Evolutionary conservation across 1,140 invertebrate species (phyloP).

Genomic region (Pollicipes pollicipes): DNA sequence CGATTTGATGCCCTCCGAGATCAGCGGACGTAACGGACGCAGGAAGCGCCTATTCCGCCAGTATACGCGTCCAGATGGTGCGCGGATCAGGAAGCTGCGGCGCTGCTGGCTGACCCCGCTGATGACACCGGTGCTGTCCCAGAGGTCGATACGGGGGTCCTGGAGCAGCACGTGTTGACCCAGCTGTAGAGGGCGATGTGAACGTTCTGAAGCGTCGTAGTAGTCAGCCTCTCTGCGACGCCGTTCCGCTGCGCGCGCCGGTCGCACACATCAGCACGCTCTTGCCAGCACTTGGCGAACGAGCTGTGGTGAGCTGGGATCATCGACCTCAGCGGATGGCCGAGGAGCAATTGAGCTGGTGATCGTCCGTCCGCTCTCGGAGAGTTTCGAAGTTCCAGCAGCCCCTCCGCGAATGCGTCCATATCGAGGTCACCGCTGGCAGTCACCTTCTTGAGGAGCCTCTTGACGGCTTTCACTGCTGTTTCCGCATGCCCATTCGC

Average conservation of each 20-base stretch:
- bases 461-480: not conserved
- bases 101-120: too few species aligned
- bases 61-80: too few species aligned
- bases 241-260: not conserved
- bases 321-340: slow-evolving; percentile 9
- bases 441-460: not conserved
- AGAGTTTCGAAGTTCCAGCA: slow-evolving; percentile 11
- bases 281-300: not conserved
- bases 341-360: slow-evolving; percentile 12
- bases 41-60: too few species aligned
- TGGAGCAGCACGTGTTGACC: not conserved
- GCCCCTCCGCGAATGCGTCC: slow-evolving; percentile 8
- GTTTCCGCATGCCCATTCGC: not conserved
- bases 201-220: not conserved
- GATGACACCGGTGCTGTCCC: not conserved
- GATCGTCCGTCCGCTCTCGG: slow-evolving; percentile 9
- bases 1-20: too few species aligned
- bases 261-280: not conserved
- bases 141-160: not conserved
- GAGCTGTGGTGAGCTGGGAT: slow-evolving; percentile 10
- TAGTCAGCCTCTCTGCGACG: not conserved
- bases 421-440: not conserved
- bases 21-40: too few species aligned
- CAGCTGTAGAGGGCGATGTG: not conserved
- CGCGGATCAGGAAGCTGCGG: too few species aligned